A percentile compares a stretch with the other conserved stretches of the same genome.
These are phyloP conservation scores for Linepithema humile DNA, from an alignment of 1,140 invertebrate genomes.

Conservation along the genomic window DNA sequence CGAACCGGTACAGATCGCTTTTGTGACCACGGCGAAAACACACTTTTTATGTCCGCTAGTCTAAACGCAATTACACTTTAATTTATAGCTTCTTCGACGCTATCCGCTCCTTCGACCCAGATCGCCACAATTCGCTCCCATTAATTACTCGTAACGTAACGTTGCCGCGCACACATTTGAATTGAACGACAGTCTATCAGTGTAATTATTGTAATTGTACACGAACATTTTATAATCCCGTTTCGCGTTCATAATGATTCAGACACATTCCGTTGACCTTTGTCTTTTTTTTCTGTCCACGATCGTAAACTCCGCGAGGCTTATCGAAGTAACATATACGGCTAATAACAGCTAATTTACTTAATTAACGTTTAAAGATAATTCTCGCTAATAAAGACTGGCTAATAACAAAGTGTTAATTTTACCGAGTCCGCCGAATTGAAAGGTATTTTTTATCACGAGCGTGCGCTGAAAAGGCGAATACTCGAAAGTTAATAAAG, in stretches of 20 bases:
- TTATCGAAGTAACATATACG: neutral
- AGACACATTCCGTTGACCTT: neutral
- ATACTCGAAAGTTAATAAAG: neutral
- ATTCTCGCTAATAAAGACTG: neutral
- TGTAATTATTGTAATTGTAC: slow-evolving; percentile 45
- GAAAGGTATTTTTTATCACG: neutral
- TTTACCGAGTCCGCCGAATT: neutral
- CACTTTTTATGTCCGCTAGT: neutral
- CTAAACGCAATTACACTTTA: slow-evolving; percentile 22
- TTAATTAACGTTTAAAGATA: slow-evolving; percentile 22
- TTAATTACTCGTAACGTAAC: slow-evolving; percentile 35
- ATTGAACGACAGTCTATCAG: slow-evolving; percentile 23
- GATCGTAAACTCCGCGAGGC: neutral
- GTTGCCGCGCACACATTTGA: neutral
- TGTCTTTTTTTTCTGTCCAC: neutral
- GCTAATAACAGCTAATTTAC: slow-evolving; percentile 21
- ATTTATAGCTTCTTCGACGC: slow-evolving; percentile 13
- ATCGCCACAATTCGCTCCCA: neutral
- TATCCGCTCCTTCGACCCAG: neutral
- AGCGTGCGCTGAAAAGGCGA: neutral
- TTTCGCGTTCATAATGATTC: neutral
- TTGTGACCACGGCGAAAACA: neutral
- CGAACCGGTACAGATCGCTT: neutral
- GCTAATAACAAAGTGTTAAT: neutral
- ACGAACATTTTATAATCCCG: neutral